Base-by-base conservation (phyloP, 2,113 vertebrate genomes). In the Rhinoptilus africanus region DNA sequence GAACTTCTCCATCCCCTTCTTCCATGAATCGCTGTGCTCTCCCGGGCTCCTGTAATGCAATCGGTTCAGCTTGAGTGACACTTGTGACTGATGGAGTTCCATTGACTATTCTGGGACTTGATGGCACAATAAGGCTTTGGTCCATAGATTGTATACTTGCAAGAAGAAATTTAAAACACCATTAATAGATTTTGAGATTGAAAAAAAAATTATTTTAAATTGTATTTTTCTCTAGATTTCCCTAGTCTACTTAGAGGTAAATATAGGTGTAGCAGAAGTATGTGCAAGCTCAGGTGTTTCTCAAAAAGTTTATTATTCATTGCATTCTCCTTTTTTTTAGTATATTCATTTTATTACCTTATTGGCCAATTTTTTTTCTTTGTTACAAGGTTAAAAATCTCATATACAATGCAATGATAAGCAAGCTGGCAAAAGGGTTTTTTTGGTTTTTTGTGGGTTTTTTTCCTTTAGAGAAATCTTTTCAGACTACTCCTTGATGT, bases 341-440 rank as follows among this genome's bases (percentile, higher is more conserved):
- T 4, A 28, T 37, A 71, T 91, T 69, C 37, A 92, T 88, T 96
- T 96, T 95, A 88, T 88, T 94, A 67, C 73, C 41, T 72, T 96
- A 85, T 87, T 53, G 48, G 21, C 87, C 60, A 95, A 76, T 78
- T 94, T 89, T 89, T 97, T 95, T 96, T 71, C 83, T 84, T 95
- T 97, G n/a, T 92, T 96, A 87, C 39, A 95, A 68, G 56, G 39
- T 94, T 97, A 94, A 97, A 97, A 96, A 95, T 68, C 23, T 82
- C 87, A 34, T 32, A 86, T 88, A 35, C 41, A 95, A 94, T 95
- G 66, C 79, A 96, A 85, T 85, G 45, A 92, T 94, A 94, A 96
- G 91, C 74, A 96, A 96, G 20, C 47, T 84, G 78, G 66, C 75
- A 92, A 45, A 92, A 73, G 47, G 47, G 28, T 89, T 79, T 82